Evolutionary conservation across 2,888 invertebrate species (phyloP).

Genomic region (Phyllotreta striolata): DNA sequence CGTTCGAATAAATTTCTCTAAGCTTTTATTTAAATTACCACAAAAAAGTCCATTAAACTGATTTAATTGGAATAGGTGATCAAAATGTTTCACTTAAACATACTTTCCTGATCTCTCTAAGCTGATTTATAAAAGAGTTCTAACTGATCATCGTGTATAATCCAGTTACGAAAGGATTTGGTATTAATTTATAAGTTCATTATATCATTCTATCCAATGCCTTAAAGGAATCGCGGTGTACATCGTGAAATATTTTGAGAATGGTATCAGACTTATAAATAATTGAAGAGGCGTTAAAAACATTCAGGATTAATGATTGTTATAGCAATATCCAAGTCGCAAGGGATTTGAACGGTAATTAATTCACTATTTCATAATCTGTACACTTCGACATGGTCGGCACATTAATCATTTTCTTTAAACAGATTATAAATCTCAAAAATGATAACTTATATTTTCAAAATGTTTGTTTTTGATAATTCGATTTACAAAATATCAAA

Average conservation of each 20-base stretch:
- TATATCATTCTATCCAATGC: slow-evolving; percentile 3
- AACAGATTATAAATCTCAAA: slow-evolving; percentile 1
- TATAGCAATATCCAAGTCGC: slow-evolving; percentile 1
- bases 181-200: slow-evolving; percentile 7
- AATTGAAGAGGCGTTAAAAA: slow-evolving; percentile 16
- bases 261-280: slow-evolving; percentile 10
- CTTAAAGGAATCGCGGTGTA: slow-evolving; percentile 4
- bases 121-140: too few relatives aligned
- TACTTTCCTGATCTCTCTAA: too few relatives aligned
- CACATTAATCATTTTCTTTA: slow-evolving; percentile 6
- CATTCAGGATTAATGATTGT: slow-evolving; percentile 15
- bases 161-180: not conserved
- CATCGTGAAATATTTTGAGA: slow-evolving; percentile 4
- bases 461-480: not conserved
- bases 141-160: slow-evolving; percentile 1
- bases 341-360: slow-evolving; percentile 8
- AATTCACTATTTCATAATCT: slow-evolving; percentile 14
- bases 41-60: too few relatives aligned
- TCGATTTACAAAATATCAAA: not conserved
- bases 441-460: not conserved
- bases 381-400: not conserved
- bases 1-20: slow-evolving; percentile 6
- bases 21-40: too few relatives aligned
- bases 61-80: too few relatives aligned
- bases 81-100: too few relatives aligned